Conservation (phyloP, 2,888 invertebrate genomes). For the Nematopogon swammerdamellus region DNA sequence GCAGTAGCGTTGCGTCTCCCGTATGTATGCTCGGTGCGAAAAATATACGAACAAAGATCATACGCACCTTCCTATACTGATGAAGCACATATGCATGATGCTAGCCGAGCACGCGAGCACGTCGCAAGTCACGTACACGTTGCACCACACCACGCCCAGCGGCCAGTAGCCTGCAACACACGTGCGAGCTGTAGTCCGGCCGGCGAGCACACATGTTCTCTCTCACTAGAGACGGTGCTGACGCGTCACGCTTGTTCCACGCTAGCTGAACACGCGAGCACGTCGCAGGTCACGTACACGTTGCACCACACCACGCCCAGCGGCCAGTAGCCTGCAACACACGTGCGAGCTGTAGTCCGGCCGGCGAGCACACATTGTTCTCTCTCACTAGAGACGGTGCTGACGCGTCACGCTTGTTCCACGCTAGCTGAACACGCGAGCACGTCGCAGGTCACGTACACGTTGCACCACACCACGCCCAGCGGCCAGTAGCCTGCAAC, state of each 20-base stretch:
- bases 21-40: too few relatives aligned
- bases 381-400: too few relatives aligned
- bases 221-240: too few relatives aligned
- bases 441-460: conserved; percentile 94
- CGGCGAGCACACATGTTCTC: conserved; percentile 25
- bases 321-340: conserved; percentile 82
- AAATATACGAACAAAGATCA: too few relatives aligned
- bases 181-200: too few relatives aligned
- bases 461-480: conserved; percentile 85
- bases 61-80: conserved; percentile 79
- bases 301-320: conserved; percentile 88
- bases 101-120: conserved; percentile 93
- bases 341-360: too few relatives aligned
- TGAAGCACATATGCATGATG: conserved; percentile 95
- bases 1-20: too few relatives aligned
- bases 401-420: conserved; percentile 83
- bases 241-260: conserved; percentile 95
- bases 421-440: conserved; percentile 94
- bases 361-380: too few relatives aligned
- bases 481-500: conserved; percentile 88
- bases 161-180: conserved; percentile 82
- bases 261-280: conserved; percentile 91
- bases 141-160: conserved; percentile 87
- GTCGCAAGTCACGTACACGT: conserved; percentile 93
- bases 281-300: conserved; percentile 93